Conservation (phyloP, 1,140 invertebrate species). For the Aphaenogaster floridana region DNA sequence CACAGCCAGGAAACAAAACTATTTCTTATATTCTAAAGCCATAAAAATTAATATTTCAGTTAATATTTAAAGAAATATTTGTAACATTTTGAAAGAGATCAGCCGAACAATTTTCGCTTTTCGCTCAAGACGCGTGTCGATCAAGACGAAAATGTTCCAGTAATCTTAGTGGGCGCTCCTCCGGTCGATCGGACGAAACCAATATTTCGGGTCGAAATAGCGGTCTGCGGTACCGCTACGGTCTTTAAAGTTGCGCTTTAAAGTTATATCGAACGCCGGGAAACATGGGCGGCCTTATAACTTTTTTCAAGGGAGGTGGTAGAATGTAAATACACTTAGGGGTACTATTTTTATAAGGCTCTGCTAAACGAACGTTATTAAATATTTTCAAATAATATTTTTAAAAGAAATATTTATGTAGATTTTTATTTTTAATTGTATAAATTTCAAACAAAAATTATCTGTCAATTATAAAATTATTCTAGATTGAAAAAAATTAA, state of each 20-base stretch:
- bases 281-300: not conserved
- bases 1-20: no score
- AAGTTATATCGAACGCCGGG: constrained; percentile 18
- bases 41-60: not conserved
- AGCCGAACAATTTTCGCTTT: not conserved
- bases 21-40: no score
- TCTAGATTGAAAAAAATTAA: no score
- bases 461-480: no score
- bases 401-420: no score
- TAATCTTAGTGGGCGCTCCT: not conserved
- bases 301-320: no score
- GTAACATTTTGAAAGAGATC: not conserved
- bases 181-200: not conserved
- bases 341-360: no score
- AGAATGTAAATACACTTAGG: no score
- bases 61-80: not conserved
- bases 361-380: no score
- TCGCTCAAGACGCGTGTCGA: not conserved
- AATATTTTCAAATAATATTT: no score
- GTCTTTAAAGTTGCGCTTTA: constrained; percentile 46
- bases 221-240: constrained; percentile 45
- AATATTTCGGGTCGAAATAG: constrained; percentile 46
- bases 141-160: not conserved
- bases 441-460: no score
- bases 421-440: no score